phyloP scores from a whole-genome alignment of 2,888 invertebrate genomes.

The Hypselothyrea guttata region DNA sequence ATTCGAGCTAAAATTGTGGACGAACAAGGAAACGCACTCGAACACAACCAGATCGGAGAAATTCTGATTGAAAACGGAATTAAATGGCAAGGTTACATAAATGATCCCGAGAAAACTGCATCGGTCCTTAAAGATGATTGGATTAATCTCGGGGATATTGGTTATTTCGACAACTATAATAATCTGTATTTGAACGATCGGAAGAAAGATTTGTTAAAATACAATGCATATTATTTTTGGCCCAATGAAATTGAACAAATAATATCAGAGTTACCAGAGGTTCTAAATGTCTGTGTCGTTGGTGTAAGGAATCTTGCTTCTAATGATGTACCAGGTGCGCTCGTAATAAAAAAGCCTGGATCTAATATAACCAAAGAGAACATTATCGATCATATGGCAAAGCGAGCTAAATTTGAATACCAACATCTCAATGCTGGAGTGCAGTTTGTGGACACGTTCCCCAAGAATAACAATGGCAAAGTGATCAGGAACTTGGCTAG shows the following conservation, averaged over 20 bases:
- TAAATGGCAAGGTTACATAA: slow-evolving; percentile 74
- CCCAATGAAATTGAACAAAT: slow-evolving; percentile 73
- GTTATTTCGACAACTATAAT: slow-evolving; percentile 76
- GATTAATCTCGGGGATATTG: slow-evolving; percentile 78
- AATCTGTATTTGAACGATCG: slow-evolving; percentile 72
- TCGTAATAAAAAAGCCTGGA: slow-evolving; percentile 54
- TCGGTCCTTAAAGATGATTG: slow-evolving; percentile 64
- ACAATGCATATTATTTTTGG: slow-evolving; percentile 67
- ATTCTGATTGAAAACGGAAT: slow-evolving; percentile 52
- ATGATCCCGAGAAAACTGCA: slow-evolving; percentile 57
- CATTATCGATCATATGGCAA: slow-evolving; percentile 55
- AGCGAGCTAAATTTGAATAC: slow-evolving; percentile 52
- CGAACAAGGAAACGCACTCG: slow-evolving; percentile 59
- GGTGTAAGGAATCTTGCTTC: slow-evolving; percentile 63
- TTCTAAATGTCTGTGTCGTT: slow-evolving; percentile 71
- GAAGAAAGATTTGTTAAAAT: slow-evolving; percentile 78
- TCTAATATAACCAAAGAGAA: slow-evolving; percentile 46
- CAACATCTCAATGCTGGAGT: slow-evolving; percentile 75
- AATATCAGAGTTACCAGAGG: slow-evolving; percentile 65
- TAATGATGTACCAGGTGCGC: slow-evolving; percentile 73
- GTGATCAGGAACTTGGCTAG: slow-evolving; percentile 50
- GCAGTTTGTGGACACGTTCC: slow-evolving; percentile 64
- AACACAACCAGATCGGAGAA: slow-evolving; percentile 66
- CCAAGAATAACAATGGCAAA: slow-evolving; percentile 71
- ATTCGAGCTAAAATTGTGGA: slow-evolving; percentile 60